Evolutionary conservation across 2,113 vertebrate species (phyloP).

Genomic region (Pseudopodoces humilis): DNA sequence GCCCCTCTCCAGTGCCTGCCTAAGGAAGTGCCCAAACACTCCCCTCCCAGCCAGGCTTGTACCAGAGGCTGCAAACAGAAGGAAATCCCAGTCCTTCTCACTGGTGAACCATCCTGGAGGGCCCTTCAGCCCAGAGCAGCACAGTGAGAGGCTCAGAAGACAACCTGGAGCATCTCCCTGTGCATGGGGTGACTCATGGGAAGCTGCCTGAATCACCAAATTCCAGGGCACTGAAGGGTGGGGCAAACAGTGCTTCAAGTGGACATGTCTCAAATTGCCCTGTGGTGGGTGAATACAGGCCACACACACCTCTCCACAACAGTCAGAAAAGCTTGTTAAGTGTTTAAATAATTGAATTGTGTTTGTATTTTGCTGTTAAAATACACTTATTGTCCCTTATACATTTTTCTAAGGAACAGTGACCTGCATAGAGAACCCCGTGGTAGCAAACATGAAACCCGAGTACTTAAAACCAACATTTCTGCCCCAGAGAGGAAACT

Average conservation of each 20-base stretch:
- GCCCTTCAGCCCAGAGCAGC: not conserved
- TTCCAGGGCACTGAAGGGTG: not conserved
- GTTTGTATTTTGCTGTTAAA: not conserved
- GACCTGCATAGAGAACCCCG: not conserved
- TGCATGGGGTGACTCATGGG: not conserved
- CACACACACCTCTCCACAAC: not conserved
- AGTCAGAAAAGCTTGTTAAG: not conserved
- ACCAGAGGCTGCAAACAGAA: not conserved
- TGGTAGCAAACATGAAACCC: not conserved
- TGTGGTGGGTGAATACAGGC: not conserved
- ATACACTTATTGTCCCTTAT: not conserved
- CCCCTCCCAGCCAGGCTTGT: accelerated
- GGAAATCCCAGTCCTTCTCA: not conserved
- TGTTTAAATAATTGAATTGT: not conserved
- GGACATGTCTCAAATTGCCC: not conserved
- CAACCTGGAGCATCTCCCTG: not conserved
- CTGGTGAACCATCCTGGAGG: not conserved
- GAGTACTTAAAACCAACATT: not conserved
- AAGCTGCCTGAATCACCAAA: not conserved
- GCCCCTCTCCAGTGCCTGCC: not conserved
- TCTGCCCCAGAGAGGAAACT: not conserved
- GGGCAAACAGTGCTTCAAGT: not conserved
- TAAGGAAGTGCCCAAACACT: not conserved
- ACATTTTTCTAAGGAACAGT: not conserved
- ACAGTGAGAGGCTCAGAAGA: not conserved